phyloP scores from a whole-genome alignment of 2,888 invertebrate species.

The Boloria euphrosyne region DNA sequence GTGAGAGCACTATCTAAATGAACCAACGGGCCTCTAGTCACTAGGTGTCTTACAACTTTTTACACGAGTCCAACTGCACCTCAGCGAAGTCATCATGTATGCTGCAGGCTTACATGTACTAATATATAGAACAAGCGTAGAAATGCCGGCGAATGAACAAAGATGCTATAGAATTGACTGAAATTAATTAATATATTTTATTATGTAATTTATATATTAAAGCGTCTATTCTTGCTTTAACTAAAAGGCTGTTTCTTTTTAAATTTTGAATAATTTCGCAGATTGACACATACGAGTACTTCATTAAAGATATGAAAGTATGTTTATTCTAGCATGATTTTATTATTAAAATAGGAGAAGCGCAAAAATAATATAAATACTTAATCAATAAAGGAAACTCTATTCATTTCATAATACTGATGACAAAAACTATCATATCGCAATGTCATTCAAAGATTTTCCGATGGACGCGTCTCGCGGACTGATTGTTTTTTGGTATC shows the following conservation, averaged over 20 bases:
- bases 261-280: too few relatives aligned
- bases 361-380: neutral
- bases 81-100: slow-evolving; percentile 55
- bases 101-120: slow-evolving; percentile 41
- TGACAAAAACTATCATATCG: slow-evolving; percentile 52
- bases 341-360: too few relatives aligned
- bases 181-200: neutral
- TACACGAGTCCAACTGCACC: slow-evolving; percentile 31
- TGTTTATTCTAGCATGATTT: too few relatives aligned
- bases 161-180: slow-evolving; percentile 3
- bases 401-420: slow-evolving; percentile 42
- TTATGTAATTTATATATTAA: neutral
- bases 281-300: too few relatives aligned
- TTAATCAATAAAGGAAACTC: slow-evolving; percentile 40
- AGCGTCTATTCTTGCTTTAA: too few relatives aligned
- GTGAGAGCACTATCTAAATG: slow-evolving; percentile 71
- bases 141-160: slow-evolving; percentile 17
- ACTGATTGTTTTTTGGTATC: slow-evolving; percentile 54
- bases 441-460: slow-evolving; percentile 73
- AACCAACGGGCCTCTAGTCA: slow-evolving; percentile 42
- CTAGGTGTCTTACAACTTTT: slow-evolving; percentile 53
- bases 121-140: slow-evolving; percentile 26
- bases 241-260: too few relatives aligned
- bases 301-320: too few relatives aligned
- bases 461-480: slow-evolving; percentile 57